These are phyloP conservation scores for Ptilorrhoa leucosticta DNA, from an alignment of 2,113 vertebrate species.

Conservation along the genomic window DNA sequence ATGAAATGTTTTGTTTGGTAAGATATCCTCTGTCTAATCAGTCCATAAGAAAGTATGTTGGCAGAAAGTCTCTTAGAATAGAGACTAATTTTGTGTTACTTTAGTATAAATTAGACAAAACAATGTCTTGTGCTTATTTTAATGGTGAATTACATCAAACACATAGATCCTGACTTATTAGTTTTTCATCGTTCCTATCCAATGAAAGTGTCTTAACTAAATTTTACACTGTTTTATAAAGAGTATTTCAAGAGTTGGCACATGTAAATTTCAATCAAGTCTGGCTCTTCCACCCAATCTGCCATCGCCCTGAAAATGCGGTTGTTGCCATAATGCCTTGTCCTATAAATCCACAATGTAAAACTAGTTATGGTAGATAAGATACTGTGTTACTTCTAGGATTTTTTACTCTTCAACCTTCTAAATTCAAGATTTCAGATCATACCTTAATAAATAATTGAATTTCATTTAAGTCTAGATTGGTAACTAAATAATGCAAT, in stretches of 20 bases:
- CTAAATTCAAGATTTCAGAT: constrained; percentile 32
- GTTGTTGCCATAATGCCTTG: background rate
- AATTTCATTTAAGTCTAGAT: background rate
- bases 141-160: constrained; percentile 44
- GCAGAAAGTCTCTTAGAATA: background rate
- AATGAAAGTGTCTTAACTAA: constrained; percentile 51
- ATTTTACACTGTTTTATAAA: constrained; percentile 37
- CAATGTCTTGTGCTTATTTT: background rate
- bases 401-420: background rate
- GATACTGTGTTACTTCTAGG: background rate
- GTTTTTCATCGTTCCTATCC: background rate
- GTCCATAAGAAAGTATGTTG: background rate
- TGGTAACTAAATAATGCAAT: background rate
- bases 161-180: constrained; percentile 37
- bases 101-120: background rate
- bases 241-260: constrained; percentile 8
- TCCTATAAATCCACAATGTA: constrained; percentile 41
- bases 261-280: constrained; percentile 51
- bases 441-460: background rate
- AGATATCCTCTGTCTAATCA: background rate
- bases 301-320: background rate
- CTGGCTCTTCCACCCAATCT: background rate
- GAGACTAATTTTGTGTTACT: background rate
- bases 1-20: background rate
- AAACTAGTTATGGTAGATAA: constrained; percentile 35